Percentiles rank a stretch among this genome's conserved stretches.
Conservation (phyloP, 1,140 invertebrate genomes). For the Rhopalosiphum maidis region DNA sequence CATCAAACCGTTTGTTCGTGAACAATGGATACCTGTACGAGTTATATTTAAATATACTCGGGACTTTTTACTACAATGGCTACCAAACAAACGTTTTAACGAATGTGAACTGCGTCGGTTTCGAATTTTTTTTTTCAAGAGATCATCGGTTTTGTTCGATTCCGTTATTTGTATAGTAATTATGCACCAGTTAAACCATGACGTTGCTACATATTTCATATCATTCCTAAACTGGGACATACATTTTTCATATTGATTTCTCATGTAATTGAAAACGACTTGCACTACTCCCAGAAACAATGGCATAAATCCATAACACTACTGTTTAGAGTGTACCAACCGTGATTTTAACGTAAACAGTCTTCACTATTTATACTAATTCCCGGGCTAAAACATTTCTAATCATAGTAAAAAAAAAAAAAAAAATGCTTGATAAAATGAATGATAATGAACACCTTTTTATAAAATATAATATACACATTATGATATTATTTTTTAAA, state of each 20-base stretch:
- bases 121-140: not conserved
- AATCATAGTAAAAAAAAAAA: not conserved
- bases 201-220: not conserved
- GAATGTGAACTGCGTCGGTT: not conserved
- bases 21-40: not conserved
- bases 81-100: not conserved
- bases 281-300: not conserved
- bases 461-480: not conserved
- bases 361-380: too few species aligned
- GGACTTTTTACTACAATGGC: not conserved
- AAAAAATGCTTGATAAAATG: not conserved
- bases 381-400: too few species aligned
- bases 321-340: not conserved
- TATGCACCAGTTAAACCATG: not conserved
- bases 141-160: not conserved
- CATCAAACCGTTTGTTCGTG: not conserved
- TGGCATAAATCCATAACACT: not conserved
- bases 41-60: not conserved
- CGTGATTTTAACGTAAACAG: not conserved
- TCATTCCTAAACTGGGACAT: not conserved
- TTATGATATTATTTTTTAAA: not conserved
- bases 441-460: not conserved
- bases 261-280: not conserved
- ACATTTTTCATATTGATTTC: not conserved
- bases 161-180: not conserved